Conservation (phyloP, 2,888 invertebrate species). For the Polymixis flavicincta region DNA sequence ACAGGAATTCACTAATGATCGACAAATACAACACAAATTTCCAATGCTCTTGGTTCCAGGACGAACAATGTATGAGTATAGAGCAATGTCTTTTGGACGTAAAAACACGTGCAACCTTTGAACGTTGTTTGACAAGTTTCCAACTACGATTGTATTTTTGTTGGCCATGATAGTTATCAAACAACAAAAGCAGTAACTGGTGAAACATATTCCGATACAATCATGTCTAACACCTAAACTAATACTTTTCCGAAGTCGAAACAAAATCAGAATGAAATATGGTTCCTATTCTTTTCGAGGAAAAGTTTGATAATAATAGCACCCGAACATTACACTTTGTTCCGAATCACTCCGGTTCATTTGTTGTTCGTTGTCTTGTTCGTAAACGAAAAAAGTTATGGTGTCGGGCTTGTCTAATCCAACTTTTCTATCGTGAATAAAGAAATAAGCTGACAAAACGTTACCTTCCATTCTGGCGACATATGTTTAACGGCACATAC, state of each 20-base stretch:
- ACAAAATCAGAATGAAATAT: constrained; percentile 19
- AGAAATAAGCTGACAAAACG: constrained; percentile 46
- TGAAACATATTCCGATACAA: constrained; percentile 62
- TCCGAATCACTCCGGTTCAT: constrained; percentile 34
- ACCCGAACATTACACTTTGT: constrained; percentile 2
- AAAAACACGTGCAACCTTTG: constrained; percentile 64
- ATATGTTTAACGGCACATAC: constrained; percentile 66
- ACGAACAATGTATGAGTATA: too few relatives aligned
- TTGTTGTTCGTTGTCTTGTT: constrained; percentile 66
- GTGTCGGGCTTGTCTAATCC: constrained; percentile 52
- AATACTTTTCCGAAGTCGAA: constrained; percentile 47
- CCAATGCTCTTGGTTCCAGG: too few relatives aligned
- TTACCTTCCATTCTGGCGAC: constrained; percentile 18
- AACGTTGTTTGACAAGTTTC: constrained; percentile 65
- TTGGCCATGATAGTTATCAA: constrained; percentile 70
- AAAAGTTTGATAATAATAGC: constrained; percentile 28
- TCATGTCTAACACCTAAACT: constrained; percentile 57
- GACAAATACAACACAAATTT: too few relatives aligned
- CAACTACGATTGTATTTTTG: constrained; percentile 69
- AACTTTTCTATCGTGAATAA: constrained; percentile 62
- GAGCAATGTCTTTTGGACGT: constrained; percentile 39
- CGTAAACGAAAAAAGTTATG: constrained; percentile 47
- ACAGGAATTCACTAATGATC: too few relatives aligned
- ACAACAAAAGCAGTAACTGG: constrained; percentile 66
- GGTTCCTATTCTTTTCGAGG: constrained; percentile 27